These are phyloP conservation scores for Odontamblyopus rebecca DNA, from an alignment of 2,797 vertebrate species.

Conservation along the genomic window DNA sequence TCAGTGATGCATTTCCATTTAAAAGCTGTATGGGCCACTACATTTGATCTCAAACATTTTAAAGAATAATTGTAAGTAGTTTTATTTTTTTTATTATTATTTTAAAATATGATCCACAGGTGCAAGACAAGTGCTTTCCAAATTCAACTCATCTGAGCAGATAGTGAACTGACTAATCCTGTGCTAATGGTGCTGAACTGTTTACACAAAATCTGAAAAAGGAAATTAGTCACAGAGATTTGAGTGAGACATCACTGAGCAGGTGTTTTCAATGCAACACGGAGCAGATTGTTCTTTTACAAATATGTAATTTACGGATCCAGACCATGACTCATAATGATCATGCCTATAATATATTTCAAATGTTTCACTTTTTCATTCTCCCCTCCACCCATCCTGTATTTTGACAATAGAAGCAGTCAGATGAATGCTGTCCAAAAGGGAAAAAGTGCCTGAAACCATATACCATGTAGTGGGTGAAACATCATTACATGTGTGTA, in stretches of 20 bases:
- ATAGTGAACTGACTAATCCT: constrained; percentile 14
- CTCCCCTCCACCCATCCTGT: constrained; percentile 1
- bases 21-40: constrained; percentile 25
- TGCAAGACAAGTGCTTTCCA: constrained; percentile 13
- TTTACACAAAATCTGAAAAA: constrained; percentile 24
- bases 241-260: constrained; percentile 21
- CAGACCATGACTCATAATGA: constrained; percentile 7
- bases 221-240: constrained; percentile 28
- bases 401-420: constrained; percentile 10
- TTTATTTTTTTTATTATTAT: too few species aligned
- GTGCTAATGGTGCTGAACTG: constrained; percentile 35
- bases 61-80: too few species aligned
- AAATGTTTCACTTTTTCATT: constrained; percentile 11
- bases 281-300: constrained; percentile 4
- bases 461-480: constrained; percentile 43
- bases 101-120: neutral
- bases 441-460: constrained; percentile 21
- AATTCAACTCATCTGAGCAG: constrained; percentile 21
- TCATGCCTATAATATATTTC: neutral
- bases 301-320: constrained; percentile 6
- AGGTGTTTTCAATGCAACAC: constrained; percentile 32
- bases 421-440: neutral
- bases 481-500: constrained; percentile 54
- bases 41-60: constrained; percentile 38
- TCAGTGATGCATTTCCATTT: constrained; percentile 64